Evolutionary conservation across 2,888 invertebrate genomes (phyloP).

Genomic region (Pseudococcus longispinus): DNA sequence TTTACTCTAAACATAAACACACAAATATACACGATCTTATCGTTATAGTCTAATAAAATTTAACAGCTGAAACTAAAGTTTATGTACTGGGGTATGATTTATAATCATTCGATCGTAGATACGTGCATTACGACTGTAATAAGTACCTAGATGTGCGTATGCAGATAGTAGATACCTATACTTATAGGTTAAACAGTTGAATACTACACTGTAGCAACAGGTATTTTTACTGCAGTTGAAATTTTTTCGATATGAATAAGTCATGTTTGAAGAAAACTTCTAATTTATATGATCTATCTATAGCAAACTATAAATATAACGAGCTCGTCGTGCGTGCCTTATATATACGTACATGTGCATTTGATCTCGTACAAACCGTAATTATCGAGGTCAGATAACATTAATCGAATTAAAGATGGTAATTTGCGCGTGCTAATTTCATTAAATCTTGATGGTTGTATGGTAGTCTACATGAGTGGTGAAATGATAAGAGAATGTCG

Average conservation of each 20-base stretch:
- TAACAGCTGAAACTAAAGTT: no score
- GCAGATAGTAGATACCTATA: no score
- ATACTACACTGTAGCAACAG: no score
- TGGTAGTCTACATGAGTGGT: not conserved
- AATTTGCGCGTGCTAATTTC: conserved; percentile 19
- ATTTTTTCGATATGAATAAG: not conserved
- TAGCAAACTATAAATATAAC: not conserved
- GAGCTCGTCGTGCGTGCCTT: not conserved
- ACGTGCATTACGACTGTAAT: no score
- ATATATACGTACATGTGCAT: not conserved
- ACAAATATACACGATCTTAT: no score
- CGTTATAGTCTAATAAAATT: no score
- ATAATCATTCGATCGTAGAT: no score
- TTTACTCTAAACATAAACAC: not conserved
- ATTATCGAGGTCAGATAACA: not conserved
- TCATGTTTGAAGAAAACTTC: not conserved
- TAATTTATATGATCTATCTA: not conserved
- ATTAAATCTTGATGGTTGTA: not conserved
- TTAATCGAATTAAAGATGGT: conserved; percentile 4
- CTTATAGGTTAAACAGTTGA: no score
- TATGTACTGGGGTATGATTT: no score
- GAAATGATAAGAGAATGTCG: conserved; percentile 3
- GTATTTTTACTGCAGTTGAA: no score
- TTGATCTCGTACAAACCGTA: not conserved
- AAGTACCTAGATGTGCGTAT: no score